phyloP scores from a whole-genome alignment of 2,888 invertebrate species.

The Trileptium ribeirensis region DNA sequence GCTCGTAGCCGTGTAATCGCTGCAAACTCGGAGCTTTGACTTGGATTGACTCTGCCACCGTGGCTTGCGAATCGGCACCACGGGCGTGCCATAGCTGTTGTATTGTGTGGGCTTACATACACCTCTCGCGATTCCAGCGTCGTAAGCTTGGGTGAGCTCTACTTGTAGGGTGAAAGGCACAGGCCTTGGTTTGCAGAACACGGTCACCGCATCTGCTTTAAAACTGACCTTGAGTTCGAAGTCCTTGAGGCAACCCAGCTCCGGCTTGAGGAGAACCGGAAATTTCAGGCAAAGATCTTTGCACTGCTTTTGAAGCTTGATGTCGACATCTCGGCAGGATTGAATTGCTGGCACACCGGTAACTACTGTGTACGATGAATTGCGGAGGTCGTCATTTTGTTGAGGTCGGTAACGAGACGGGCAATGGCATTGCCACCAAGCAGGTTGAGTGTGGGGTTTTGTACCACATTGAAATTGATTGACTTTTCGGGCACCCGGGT shows the following conservation, averaged over 20 bases:
- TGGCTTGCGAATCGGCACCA: neutral
- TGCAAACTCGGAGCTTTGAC: too few species aligned
- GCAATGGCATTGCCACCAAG: neutral
- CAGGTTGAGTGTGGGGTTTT: neutral
- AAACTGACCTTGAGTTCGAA: neutral
- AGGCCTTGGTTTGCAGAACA: neutral
- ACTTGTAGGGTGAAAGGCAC: neutral
- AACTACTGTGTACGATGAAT: too few species aligned
- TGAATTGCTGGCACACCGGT: too few species aligned
- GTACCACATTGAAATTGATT: neutral
- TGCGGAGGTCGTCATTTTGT: too few species aligned
- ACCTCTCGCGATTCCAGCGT: neutral
- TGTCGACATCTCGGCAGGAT: too few species aligned
- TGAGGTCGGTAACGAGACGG: too few species aligned
- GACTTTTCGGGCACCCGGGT: neutral
- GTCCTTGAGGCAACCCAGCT: neutral
- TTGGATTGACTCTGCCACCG: neutral
- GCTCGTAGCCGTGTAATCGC: constrained; percentile 18
- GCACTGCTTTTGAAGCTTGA: neutral
- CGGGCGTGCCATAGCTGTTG: neutral
- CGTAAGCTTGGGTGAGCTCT: neutral
- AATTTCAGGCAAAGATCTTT: neutral
- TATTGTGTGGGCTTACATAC: neutral
- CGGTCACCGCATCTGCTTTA: neutral
- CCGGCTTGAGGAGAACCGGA: neutral